Evolutionary conservation across 2,797 vertebrate species (phyloP).

Genomic region (Odontamblyopus rebecca): DNA sequence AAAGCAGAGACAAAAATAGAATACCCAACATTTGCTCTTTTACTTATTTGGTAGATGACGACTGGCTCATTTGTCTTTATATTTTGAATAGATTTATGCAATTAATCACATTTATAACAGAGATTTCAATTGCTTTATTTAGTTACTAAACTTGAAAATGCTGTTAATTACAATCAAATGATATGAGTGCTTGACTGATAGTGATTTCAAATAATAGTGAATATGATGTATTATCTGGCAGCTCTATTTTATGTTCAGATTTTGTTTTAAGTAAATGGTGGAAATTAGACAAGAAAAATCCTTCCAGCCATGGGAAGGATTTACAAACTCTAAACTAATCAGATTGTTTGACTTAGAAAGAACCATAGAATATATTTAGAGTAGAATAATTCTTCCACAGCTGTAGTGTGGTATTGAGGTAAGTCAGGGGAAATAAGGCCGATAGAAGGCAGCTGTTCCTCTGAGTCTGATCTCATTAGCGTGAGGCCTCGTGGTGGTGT

Average conservation of each 20-base stretch:
- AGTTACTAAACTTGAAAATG: no score
- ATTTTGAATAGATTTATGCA: no score
- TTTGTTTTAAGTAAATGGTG: background rate
- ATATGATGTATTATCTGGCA: no score
- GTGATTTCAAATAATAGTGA: no score
- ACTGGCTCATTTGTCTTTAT: no score
- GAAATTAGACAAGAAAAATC: background rate
- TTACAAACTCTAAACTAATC: background rate
- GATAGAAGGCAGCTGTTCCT: slow-evolving; percentile 47
- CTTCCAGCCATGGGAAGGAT: background rate
- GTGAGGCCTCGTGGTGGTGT: slow-evolving; percentile 62
- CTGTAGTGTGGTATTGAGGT: background rate
- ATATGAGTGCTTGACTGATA: no score
- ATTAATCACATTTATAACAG: no score
- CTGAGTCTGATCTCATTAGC: slow-evolving; percentile 62
- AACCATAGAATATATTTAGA: background rate
- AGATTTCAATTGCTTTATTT: no score
- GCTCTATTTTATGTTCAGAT: background rate
- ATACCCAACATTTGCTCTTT: no score
- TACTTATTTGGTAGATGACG: no score
- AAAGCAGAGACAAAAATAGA: background rate
- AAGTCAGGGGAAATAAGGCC: slow-evolving; percentile 18
- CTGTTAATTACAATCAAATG: no score
- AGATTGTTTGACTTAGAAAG: slow-evolving; percentile 1
- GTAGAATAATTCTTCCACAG: background rate